A percentile compares a stretch with the other conserved stretches of the same genome.
Conservation (phyloP, 2,113 vertebrate species). For the Centropristis striata region DNA sequence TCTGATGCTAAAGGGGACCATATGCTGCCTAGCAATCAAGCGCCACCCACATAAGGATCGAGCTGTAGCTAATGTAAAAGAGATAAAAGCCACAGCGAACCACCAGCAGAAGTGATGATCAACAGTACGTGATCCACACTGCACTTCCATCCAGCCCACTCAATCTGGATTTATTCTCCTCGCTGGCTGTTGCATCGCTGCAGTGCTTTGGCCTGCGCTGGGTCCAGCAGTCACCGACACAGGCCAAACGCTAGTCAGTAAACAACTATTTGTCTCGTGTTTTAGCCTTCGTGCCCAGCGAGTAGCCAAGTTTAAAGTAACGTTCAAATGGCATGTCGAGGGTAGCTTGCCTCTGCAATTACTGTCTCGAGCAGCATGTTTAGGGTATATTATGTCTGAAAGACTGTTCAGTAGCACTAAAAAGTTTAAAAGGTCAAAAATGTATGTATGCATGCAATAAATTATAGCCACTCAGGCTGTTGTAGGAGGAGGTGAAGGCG, state of each 20-base stretch:
- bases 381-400: background rate
- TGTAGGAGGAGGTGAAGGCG: background rate
- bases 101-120: slow-evolving; percentile 71
- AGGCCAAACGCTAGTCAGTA: slow-evolving; percentile 6
- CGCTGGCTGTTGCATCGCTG: slow-evolving; percentile 33
- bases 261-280: slow-evolving; percentile 17
- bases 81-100: slow-evolving; percentile 75
- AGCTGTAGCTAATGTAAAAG: slow-evolving; percentile 71
- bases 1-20: slow-evolving; percentile 70
- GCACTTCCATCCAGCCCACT: slow-evolving; percentile 73
- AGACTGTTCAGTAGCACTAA: background rate
- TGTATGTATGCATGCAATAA: background rate
- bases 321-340: background rate
- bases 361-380: background rate
- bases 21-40: slow-evolving; percentile 81
- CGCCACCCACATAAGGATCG: slow-evolving; percentile 75
- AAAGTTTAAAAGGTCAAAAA: slow-evolving; percentile 12
- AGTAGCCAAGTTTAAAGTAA: background rate
- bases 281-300: background rate
- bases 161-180: slow-evolving; percentile 68
- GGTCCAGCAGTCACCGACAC: slow-evolving; percentile 33
- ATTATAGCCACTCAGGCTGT: background rate
- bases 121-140: slow-evolving; percentile 59
- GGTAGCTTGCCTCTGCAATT: background rate
- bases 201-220: slow-evolving; percentile 23